Percentiles rank a stretch among this genome's conserved stretches.
Evolutionary conservation across 2,888 invertebrate genomes (phyloP).

Genomic region (Scrobipalpa atriplicella): DNA sequence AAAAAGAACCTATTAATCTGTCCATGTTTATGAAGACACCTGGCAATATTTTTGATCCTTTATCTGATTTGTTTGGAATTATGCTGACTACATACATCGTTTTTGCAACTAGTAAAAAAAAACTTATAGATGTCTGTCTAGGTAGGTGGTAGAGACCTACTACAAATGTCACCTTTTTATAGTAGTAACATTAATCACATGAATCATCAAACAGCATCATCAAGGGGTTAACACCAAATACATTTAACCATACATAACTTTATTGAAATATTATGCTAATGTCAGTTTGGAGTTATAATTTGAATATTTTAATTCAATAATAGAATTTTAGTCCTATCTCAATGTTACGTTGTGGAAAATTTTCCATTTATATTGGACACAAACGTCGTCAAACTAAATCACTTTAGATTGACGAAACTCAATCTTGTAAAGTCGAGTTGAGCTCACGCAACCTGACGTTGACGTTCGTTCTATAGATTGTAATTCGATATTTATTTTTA

Average conservation of each 20-base stretch:
- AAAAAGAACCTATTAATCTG: too few relatives aligned
- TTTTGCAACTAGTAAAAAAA: too few relatives aligned
- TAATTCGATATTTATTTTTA: constrained; percentile 2
- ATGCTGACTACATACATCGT: background rate
- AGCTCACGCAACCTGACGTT: constrained; percentile 11
- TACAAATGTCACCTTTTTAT: too few relatives aligned
- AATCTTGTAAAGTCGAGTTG: constrained; percentile 15
- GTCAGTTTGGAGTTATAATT: background rate
- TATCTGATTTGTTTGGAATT: background rate
- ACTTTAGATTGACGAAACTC: constrained; percentile 4
- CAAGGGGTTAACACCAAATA: background rate
- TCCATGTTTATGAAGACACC: too few relatives aligned
- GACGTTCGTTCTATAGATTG: background rate
- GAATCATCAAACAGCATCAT: constrained; percentile 9
- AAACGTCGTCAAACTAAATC: constrained; percentile 23
- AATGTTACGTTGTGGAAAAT: background rate
- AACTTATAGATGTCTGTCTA: too few relatives aligned
- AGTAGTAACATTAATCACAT: background rate
- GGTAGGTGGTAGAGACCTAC: too few relatives aligned
- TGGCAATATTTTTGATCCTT: background rate
- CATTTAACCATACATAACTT: background rate
- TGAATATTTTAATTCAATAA: background rate
- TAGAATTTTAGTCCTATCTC: background rate
- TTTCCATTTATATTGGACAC: background rate
- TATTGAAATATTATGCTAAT: constrained; percentile 18